Conservation (phyloP, 1,140 invertebrate species). For the Drosophila hydei region DNA sequence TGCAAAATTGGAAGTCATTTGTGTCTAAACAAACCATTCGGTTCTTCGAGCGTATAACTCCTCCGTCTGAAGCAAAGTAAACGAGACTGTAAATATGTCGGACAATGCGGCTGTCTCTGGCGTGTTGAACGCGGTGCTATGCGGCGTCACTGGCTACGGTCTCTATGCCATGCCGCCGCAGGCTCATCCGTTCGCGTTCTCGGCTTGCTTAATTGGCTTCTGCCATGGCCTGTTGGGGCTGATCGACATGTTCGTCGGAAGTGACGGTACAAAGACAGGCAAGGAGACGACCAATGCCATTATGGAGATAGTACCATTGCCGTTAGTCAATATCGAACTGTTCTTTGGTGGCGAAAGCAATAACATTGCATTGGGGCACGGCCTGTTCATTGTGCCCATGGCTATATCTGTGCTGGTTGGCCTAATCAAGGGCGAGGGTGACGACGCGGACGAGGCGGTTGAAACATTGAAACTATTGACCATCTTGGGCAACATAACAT, state of each 20-base stretch:
- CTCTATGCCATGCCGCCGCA: slow-evolving; percentile 37
- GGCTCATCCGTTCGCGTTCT: slow-evolving; percentile 67
- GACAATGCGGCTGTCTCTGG: slow-evolving; percentile 40
- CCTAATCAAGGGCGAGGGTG: slow-evolving; percentile 18
- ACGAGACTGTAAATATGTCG: slow-evolving; percentile 45
- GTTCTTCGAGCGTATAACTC: too few relatives aligned
- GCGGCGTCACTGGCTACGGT: slow-evolving; percentile 62
- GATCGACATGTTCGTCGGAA: slow-evolving; percentile 12
- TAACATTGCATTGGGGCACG: slow-evolving; percentile 69
- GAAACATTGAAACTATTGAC: slow-evolving; percentile 62
- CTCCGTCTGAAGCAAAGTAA: not conserved
- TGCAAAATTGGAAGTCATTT: not conserved
- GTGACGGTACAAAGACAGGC: not conserved
- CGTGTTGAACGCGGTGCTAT: slow-evolving; percentile 52
- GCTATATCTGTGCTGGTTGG: slow-evolving; percentile 36
- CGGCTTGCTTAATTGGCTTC: slow-evolving; percentile 66
- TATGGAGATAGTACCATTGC: slow-evolving; percentile 65
- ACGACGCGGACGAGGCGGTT: slow-evolving; percentile 1
- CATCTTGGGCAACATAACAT: slow-evolving; percentile 70
- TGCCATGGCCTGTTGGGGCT: slow-evolving; percentile 63
- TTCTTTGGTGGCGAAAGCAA: slow-evolving; percentile 52
- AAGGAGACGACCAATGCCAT: slow-evolving; percentile 16
- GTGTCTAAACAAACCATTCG: too few relatives aligned
- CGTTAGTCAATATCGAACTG: slow-evolving; percentile 66
- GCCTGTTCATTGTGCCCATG: slow-evolving; percentile 68